Conservation (phyloP, 2,888 invertebrate species). For the Sipha maydis region DNA sequence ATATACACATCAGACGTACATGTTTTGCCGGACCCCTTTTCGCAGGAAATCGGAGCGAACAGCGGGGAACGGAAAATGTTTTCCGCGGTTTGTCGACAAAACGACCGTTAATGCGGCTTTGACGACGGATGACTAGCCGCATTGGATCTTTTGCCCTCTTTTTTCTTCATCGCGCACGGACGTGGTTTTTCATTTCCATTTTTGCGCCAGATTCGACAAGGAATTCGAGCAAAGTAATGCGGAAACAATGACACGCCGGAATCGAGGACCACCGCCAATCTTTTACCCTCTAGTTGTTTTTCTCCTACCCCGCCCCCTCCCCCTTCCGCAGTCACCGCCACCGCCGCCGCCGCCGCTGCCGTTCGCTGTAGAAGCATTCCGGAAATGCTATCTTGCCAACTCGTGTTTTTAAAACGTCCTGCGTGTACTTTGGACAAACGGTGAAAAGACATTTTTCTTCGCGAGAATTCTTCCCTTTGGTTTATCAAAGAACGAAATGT, state of each 20-base stretch:
- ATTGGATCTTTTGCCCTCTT: conserved; percentile 43
- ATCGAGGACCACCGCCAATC: conserved; percentile 53
- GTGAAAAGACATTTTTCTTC: conserved; percentile 41
- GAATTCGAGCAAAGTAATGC: conserved; percentile 60
- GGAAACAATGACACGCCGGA: conserved; percentile 62
- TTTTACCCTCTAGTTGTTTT: conserved; percentile 35
- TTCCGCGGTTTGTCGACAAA: conserved; percentile 56
- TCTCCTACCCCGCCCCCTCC: not conserved
- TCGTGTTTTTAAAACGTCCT: conserved; percentile 42
- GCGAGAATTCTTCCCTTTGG: conserved; percentile 27
- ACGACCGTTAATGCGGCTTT: conserved; percentile 59
- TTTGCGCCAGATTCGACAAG: conserved; percentile 59
- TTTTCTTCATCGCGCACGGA: conserved; percentile 33
- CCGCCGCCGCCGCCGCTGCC: not conserved
- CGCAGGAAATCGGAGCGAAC: conserved; percentile 31
- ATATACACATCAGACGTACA: not conserved
- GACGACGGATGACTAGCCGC: conserved; percentile 60
- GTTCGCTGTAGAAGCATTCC: conserved; percentile 39
- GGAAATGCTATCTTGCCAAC: conserved; percentile 57
- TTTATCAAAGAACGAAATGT: conserved; percentile 24
- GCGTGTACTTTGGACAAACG: conserved; percentile 32
- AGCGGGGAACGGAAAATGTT: conserved; percentile 28
- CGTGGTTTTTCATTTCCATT: conserved; percentile 61
- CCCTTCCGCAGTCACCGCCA: not conserved
- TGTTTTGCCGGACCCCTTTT: conserved; percentile 11